These are phyloP conservation scores for Megaceryle alcyon DNA, from an alignment of 2,797 vertebrate genomes.

Conservation along the genomic window DNA sequence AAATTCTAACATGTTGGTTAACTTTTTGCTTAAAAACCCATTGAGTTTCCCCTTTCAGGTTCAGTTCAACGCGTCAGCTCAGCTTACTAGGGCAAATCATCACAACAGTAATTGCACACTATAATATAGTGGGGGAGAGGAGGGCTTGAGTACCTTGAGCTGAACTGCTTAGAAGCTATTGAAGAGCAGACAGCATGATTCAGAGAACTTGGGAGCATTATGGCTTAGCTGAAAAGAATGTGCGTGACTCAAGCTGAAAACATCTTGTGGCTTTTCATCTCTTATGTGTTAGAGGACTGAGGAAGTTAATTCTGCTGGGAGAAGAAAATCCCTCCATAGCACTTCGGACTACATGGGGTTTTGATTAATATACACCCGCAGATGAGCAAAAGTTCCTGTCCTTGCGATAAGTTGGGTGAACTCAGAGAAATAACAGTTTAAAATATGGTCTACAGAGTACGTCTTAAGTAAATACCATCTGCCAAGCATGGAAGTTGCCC, in stretches of 20 bases:
- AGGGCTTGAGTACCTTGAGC: background rate
- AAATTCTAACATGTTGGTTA: background rate
- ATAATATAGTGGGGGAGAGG: background rate
- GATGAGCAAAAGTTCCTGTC: background rate
- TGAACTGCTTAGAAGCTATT: background rate
- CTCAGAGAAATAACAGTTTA: background rate
- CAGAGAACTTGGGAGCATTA: constrained; percentile 20
- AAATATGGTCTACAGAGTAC: background rate
- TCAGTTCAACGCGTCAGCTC: background rate
- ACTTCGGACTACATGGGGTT: background rate
- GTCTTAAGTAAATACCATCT: constrained; percentile 13
- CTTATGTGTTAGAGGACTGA: background rate
- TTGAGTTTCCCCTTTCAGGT: background rate
- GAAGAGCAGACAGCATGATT: background rate
- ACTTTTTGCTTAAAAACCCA: background rate
- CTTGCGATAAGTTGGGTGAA: background rate
- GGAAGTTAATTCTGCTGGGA: background rate
- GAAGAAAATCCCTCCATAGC: background rate
- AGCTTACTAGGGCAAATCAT: background rate
- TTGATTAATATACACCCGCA: background rate
- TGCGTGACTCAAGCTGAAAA: constrained; percentile 47
- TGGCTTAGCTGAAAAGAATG: constrained; percentile 46
- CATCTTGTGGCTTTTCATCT: background rate
- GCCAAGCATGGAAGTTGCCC: constrained; percentile 9
- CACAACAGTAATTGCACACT: background rate